These are phyloP conservation scores for Vimba vimba DNA, from an alignment of 2,113 vertebrate species.

Conservation along the genomic window DNA sequence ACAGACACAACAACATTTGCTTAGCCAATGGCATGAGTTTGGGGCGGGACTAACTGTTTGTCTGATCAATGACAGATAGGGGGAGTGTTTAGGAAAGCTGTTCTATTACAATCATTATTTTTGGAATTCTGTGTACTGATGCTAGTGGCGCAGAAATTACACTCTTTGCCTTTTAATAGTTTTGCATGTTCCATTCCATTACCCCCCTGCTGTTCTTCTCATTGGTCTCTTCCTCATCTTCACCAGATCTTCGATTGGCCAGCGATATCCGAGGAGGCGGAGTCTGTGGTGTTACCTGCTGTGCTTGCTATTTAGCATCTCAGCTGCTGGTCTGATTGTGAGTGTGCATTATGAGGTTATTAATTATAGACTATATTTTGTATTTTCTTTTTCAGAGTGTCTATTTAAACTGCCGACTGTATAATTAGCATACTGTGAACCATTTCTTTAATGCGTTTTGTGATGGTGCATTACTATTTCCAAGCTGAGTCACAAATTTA, in stretches of 20 bases:
- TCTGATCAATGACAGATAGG: too few relatives aligned
- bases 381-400: too few relatives aligned
- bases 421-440: background rate
- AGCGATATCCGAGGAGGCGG: conserved; percentile 87
- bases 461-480: background rate
- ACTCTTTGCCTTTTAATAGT: background rate
- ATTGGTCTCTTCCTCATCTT: background rate
- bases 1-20: background rate
- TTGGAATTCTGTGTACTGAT: background rate
- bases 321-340: conserved; percentile 87
- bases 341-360: conserved; percentile 64
- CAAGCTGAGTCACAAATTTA: background rate
- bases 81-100: too few relatives aligned
- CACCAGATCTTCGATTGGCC: conserved; percentile 87
- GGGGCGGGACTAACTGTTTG: background rate
- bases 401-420: background rate
- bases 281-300: conserved; percentile 89
- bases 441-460: background rate
- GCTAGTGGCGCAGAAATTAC: background rate
- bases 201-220: background rate
- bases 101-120: background rate
- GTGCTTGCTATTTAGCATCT: conserved; percentile 85
- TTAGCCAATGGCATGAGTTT: conserved; percentile 5
- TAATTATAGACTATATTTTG: background rate
- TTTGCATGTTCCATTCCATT: background rate